Evolutionary conservation across 2,113 vertebrate species (phyloP).

Genomic region (Ceyx melanurus): DNA sequence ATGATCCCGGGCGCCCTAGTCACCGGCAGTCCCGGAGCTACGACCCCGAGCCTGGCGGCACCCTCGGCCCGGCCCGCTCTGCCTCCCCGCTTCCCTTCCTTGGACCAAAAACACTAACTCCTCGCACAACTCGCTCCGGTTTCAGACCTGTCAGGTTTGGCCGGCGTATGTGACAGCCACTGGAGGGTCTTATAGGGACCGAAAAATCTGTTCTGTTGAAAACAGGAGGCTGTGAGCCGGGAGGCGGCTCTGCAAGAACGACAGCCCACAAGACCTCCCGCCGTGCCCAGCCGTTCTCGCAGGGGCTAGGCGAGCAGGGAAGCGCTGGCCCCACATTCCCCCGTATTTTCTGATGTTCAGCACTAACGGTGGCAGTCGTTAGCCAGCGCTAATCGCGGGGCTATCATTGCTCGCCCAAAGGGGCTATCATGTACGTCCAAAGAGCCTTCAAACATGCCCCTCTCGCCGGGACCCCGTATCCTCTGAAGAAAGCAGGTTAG

Average conservation of each 20-base stretch:
- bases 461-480: background rate
- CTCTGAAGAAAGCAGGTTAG: background rate
- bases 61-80: background rate
- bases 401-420: background rate
- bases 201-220: background rate
- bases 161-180: background rate
- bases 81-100: background rate
- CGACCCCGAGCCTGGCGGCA: background rate
- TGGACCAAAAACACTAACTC: background rate
- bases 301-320: no score
- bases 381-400: background rate
- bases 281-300: background rate
- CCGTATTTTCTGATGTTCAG: accelerated
- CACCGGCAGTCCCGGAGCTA: background rate
- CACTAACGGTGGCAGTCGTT: background rate
- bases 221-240: background rate
- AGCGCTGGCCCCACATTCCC: accelerated
- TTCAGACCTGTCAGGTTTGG: background rate
- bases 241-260: background rate
- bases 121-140: background rate
- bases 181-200: background rate
- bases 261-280: background rate
- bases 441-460: background rate
- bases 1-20: background rate
- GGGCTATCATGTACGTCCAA: background rate